Base-by-base conservation (phyloP, 2,797 vertebrate genomes). In the Hyperoplus immaculatus region DNA sequence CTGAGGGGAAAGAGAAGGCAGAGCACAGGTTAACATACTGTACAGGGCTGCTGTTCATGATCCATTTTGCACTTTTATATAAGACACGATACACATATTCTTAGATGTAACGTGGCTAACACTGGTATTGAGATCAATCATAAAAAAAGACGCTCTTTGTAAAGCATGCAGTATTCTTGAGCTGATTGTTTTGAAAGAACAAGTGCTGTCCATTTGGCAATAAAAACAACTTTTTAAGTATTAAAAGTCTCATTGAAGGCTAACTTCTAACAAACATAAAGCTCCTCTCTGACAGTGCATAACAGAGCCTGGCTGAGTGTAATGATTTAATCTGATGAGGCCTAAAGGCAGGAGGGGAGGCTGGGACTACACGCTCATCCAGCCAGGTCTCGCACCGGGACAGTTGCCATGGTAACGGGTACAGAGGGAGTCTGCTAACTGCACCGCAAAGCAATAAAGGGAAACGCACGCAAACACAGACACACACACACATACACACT, bases 1-100 rank as follows among this genome's bases (percentile, higher is more conserved):
- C 98, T 99, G 88, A 15, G 21, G 60, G 38, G 47, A 41, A 93
- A 72, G 29, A 61, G 87, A 66, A 9, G 42, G 47, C 86, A 49
- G 69, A 50, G 15, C 8, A 69, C 13, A 29, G 1, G 15, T 36
- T 21, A 39, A 77, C 29, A 29, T 29, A 2, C 29, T 3, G 29
- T 29, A 29, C 29, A 29, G 29, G 29, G 29, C 29, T 29, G 54
- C 15, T 29, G 49, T 54, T 4, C 15, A 13, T 16, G 18, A 16
- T 5, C 43, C 4, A 45, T 45, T 45, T 29, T 29, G 29, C 29
- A 29, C 29, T 29, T 29, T 29, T 29, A 29, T 45, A 45, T 45
- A 6, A 45, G 43, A 45, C 38, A 29, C 29, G 29, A 29, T 29
- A 3, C 29, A 29, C 29, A 29, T 29, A 29, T 29, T 29, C 29